phyloP scores from a whole-genome alignment of 2,797 vertebrate genomes.

The Mus minutoides region DNA sequence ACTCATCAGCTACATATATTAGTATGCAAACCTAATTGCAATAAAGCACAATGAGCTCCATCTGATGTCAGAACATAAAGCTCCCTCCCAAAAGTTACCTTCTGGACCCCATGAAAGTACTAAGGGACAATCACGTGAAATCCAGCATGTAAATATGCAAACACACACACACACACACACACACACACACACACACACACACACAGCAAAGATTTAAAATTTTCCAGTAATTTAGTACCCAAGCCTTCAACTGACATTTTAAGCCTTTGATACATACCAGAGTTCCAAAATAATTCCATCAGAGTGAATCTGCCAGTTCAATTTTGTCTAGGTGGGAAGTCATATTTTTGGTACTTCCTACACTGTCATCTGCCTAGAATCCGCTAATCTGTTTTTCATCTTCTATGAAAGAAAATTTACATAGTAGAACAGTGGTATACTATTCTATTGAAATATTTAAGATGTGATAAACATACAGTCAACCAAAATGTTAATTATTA shows the following conservation, averaged over 20 bases:
- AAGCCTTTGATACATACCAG: background rate
- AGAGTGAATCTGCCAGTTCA: background rate
- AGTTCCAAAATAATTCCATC: background rate
- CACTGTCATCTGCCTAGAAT: background rate
- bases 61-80: background rate
- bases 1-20: background rate
- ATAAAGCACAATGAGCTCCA: background rate
- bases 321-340: background rate
- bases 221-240: background rate
- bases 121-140: background rate
- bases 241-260: background rate
- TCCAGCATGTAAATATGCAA: too few relatives aligned
- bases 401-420: slow-evolving; percentile 19
- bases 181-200: background rate
- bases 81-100: background rate
- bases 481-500: background rate
- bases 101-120: background rate
- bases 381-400: background rate
- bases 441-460: background rate
- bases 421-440: background rate
- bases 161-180: background rate
- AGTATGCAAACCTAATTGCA: background rate
- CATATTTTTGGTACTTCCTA: background rate
- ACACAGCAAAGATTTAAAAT: background rate
- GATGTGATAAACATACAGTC: background rate